Percentiles rank a stretch among this genome's conserved stretches.
These are phyloP conservation scores for Ciconia stormi DNA, from an alignment of 2,113 vertebrate species.

Conservation along the genomic window DNA sequence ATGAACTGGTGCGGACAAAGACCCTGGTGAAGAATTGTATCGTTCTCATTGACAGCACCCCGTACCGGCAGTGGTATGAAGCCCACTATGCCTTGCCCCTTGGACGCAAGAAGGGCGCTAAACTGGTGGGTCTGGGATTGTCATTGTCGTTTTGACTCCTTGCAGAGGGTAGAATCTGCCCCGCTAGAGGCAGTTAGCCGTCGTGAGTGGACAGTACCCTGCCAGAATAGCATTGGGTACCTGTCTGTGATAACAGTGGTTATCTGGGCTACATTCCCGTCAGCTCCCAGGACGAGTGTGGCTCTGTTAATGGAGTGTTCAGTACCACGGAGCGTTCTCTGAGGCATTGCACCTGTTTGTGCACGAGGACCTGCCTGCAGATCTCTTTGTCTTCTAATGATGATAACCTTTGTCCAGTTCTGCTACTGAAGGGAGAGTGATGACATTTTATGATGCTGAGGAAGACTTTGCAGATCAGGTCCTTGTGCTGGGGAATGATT, in stretches of 20 bases:
- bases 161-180: neutral
- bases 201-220: neutral
- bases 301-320: neutral
- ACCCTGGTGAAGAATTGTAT: conserved; percentile 99
- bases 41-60: conserved; percentile 91
- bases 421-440: conserved; percentile 88
- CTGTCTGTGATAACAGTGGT: rapidly evolving
- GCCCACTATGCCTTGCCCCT: conserved; percentile 93
- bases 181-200: neutral
- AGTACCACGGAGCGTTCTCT: neutral
- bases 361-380: neutral
- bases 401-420: conserved; percentile 90
- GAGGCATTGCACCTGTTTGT: neutral
- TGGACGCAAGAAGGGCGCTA: conserved; percentile 97
- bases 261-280: rapidly evolving
- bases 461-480: conserved; percentile 64
- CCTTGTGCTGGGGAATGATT: neutral
- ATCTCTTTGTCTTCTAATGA: conserved; percentile 80
- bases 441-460: conserved; percentile 79
- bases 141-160: neutral
- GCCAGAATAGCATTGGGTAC: neutral
- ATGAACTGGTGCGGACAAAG: conserved; percentile 96
- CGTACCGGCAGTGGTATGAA: conserved; percentile 98
- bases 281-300: neutral
- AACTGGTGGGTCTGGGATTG: conserved; percentile 79